These are phyloP conservation scores for Lipophrys pholis DNA, from an alignment of 2,113 vertebrate species.

Conservation along the genomic window DNA sequence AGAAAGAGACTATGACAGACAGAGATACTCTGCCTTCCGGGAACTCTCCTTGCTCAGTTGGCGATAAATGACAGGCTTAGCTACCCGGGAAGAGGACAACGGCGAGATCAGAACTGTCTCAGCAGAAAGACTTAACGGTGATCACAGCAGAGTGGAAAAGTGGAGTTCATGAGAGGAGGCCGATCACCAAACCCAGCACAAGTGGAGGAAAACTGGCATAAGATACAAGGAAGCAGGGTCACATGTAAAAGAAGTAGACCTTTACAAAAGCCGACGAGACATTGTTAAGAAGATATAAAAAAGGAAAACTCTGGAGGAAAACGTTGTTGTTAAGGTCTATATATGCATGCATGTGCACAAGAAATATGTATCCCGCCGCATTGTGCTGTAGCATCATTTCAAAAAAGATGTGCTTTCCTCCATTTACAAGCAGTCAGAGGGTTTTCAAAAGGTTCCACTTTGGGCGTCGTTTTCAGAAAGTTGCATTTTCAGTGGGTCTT, in stretches of 20 bases:
- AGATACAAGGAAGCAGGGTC: not conserved
- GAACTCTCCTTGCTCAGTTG: constrained; percentile 15
- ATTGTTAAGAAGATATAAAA: not conserved
- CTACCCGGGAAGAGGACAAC: constrained; percentile 15
- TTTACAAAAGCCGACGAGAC: not conserved
- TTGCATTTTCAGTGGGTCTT: too few species aligned
- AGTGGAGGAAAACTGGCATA: not conserved
- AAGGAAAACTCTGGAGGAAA: not conserved
- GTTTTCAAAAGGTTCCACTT: too few species aligned
- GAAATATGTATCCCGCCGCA: too few species aligned
- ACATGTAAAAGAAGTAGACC: not conserved
- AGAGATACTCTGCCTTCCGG: not conserved
- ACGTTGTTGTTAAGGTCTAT: too few species aligned
- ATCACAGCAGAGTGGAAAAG: not conserved
- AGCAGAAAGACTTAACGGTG: constrained; percentile 7
- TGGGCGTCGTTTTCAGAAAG: too few species aligned
- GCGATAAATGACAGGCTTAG: constrained; percentile 10
- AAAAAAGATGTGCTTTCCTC: too few species aligned
- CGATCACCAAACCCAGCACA: not conserved
- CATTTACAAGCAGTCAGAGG: too few species aligned
- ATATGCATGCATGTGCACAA: too few species aligned
- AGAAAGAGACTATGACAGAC: not conserved
- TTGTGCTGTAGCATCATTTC: too few species aligned
- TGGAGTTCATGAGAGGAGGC: not conserved
- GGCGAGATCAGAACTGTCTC: not conserved